phyloP scores from a whole-genome alignment of 1,140 invertebrate species.

The Euborellia annulipes region DNA sequence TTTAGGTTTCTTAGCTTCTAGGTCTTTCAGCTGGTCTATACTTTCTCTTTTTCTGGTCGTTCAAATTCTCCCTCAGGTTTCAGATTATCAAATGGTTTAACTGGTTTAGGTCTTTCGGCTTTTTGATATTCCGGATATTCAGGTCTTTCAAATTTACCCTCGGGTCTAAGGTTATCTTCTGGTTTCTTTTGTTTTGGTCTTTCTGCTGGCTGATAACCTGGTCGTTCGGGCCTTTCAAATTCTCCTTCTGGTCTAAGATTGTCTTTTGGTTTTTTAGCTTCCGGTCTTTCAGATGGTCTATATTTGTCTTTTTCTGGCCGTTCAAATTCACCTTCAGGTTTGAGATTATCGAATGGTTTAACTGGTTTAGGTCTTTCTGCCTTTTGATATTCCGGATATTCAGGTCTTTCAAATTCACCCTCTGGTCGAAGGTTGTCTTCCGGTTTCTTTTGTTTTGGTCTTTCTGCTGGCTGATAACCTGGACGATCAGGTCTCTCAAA shows the following conservation, averaged over 20 bases:
- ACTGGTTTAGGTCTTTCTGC: constrained; percentile 23
- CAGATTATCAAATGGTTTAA: constrained; percentile 27
- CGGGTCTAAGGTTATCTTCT: constrained; percentile 36
- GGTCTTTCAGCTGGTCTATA: constrained; percentile 22
- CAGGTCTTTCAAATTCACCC: constrained; percentile 38
- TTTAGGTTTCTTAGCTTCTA: constrained; percentile 23
- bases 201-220: constrained; percentile 30
- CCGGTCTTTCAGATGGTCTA: constrained; percentile 29
- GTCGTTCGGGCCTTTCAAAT: constrained; percentile 14
- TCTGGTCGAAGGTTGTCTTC: constrained; percentile 29
- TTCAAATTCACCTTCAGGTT: constrained; percentile 41
- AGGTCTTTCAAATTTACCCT: constrained; percentile 37
- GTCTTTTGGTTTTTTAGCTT: constrained; percentile 35
- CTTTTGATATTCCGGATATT: constrained; percentile 31
- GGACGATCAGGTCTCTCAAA: constrained; percentile 25
- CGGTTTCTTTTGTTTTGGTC: constrained; percentile 25
- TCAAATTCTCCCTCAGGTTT: constrained; percentile 36
- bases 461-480: constrained; percentile 16
- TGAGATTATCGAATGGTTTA: constrained; percentile 36
- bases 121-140: constrained; percentile 25
- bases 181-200: constrained; percentile 29
- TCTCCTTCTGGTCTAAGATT: constrained; percentile 38
- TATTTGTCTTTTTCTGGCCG: constrained; percentile 20
- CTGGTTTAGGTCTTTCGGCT: constrained; percentile 30
- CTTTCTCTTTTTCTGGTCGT: constrained; percentile 19